Evolutionary conservation across 2,888 invertebrate species (phyloP), one percentile per base, ranked within the genome.

Genomic region (Mesorhabditis spiculigera): DNA sequence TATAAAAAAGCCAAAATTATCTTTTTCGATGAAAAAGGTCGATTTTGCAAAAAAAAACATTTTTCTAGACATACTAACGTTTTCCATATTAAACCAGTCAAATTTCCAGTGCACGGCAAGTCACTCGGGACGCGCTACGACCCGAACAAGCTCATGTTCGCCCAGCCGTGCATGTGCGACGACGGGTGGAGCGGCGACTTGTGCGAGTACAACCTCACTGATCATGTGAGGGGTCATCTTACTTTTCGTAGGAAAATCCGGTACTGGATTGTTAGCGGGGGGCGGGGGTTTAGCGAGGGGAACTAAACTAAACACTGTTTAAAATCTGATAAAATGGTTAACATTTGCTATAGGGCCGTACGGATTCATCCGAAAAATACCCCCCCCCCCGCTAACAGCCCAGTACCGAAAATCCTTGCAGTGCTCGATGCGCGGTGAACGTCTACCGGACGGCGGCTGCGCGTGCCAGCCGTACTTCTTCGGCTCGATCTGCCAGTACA

Each of bases 401-500:
- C 28, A 28, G 28, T 28, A 28, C 28, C 28, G 2, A 8, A 8
- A 1, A 63, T 28, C 3, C 43, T 62, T 80, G 64, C 65, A 82
- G 81, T 83, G 83, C 69, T 79, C 77, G 66, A 79, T 77, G 65
- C 74, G 77, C n/a, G 83, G 83, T 16, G 79, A 82, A 67, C 83
- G 81, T 78, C 75, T 75, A 58, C 73, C 73, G 45, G 78, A 78
- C 16, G 73, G 73, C 28, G 73, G 73, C 28, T 83, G 83, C 63
- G 75, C 75, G 41, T 83, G 83, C 68, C 76, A 81, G 41, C 83
- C 81, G 4, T 77, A 70, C 62, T 82, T 79, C 71, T 83, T 83
- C 69, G 83, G 83, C n/a, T 77, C 79, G 63, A 69, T 74, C 44
- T 83, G 83, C 66, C 83, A 83, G 71, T 83, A 82, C 70, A 81